phyloP scores from a whole-genome alignment of 2,113 vertebrate species.

The Oryzias celebensis region DNA sequence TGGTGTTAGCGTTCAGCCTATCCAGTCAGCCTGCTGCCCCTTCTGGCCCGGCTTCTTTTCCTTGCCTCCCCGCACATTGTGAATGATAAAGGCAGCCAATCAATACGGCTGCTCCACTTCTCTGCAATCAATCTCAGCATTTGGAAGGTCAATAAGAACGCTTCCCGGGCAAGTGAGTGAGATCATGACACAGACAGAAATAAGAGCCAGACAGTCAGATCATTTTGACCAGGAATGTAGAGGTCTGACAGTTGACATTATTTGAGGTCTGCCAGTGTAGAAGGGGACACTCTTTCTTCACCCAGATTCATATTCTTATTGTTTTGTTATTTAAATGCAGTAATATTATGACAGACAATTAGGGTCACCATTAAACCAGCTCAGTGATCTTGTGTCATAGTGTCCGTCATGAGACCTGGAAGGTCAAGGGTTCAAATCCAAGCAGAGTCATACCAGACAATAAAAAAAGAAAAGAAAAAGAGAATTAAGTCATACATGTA shows the following conservation, averaged over 20 bases:
- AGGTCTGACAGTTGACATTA: constrained; percentile 9
- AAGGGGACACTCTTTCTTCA: not conserved
- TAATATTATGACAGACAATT: not conserved
- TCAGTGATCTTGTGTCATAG: too few species aligned
- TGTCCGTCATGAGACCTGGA: too few species aligned
- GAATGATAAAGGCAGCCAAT: constrained; percentile 65
- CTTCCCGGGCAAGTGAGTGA: constrained; percentile 61
- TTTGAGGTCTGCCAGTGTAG: not conserved
- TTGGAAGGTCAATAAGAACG: constrained; percentile 73
- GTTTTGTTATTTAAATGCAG: not conserved
- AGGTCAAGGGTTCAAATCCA: too few species aligned
- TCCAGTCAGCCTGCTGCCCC: constrained; percentile 32
- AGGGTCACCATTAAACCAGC: too few species aligned
- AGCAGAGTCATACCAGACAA: too few species aligned
- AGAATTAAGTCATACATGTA: too few species aligned
- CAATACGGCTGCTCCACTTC: constrained; percentile 72
- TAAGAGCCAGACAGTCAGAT: constrained; percentile 39
- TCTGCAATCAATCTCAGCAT: constrained; percentile 71
- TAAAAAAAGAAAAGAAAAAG: too few species aligned
- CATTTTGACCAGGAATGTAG: constrained; percentile 19
- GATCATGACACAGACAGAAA: constrained; percentile 56
- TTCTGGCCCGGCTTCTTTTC: constrained; percentile 19
- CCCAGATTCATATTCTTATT: not conserved
- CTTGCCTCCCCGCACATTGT: constrained; percentile 27
- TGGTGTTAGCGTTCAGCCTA: constrained; percentile 21